Conservation (phyloP, 2,113 vertebrate genomes). For the Colistium nudipinnis region DNA sequence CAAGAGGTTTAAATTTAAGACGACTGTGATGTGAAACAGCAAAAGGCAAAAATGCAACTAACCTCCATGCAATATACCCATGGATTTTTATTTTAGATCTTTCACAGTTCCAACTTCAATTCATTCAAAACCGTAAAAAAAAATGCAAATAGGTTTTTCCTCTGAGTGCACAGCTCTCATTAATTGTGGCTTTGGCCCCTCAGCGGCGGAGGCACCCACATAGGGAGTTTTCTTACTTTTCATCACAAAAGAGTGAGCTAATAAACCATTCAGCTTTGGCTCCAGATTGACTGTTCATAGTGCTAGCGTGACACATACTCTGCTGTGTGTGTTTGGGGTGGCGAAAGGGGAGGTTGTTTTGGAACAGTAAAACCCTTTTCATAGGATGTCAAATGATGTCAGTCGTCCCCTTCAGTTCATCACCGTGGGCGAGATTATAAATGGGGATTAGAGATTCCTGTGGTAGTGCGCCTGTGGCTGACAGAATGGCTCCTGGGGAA, state of each 20-base stretch:
- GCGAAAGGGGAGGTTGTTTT: slow-evolving; percentile 5
- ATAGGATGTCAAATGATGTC: slow-evolving; percentile 48
- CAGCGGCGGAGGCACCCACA: slow-evolving; percentile 3
- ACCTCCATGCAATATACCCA: slow-evolving; percentile 5
- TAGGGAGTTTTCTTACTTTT: slow-evolving; percentile 28
- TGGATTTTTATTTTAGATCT: slow-evolving; percentile 12
- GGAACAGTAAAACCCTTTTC: slow-evolving; percentile 42
- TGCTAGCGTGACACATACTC: slow-evolving; percentile 5
- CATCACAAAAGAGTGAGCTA: slow-evolving; percentile 28
- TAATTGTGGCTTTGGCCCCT: slow-evolving; percentile 40
- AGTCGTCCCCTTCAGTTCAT: slow-evolving; percentile 60
- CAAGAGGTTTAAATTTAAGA: slow-evolving; percentile 33
- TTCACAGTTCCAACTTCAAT: slow-evolving; percentile 13
- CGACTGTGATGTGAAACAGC: slow-evolving; percentile 19
- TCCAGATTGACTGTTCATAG: slow-evolving; percentile 2
- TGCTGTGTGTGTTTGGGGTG: neutral
- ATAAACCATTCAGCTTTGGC: slow-evolving; percentile 17
- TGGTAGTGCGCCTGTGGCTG: slow-evolving; percentile 64
- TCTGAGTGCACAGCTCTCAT: slow-evolving; percentile 24
- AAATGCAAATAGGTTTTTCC: slow-evolving; percentile 30
- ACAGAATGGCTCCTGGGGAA: slow-evolving; percentile 68
- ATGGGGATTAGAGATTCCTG: slow-evolving; percentile 59
- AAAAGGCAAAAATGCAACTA: neutral
- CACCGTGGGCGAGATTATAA: slow-evolving; percentile 56
- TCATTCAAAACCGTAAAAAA: neutral